Percentiles rank a stretch among this genome's conserved stretches.
Evolutionary conservation across 1,140 invertebrate species (phyloP).

Genomic region (Lethocerus indicus): DNA sequence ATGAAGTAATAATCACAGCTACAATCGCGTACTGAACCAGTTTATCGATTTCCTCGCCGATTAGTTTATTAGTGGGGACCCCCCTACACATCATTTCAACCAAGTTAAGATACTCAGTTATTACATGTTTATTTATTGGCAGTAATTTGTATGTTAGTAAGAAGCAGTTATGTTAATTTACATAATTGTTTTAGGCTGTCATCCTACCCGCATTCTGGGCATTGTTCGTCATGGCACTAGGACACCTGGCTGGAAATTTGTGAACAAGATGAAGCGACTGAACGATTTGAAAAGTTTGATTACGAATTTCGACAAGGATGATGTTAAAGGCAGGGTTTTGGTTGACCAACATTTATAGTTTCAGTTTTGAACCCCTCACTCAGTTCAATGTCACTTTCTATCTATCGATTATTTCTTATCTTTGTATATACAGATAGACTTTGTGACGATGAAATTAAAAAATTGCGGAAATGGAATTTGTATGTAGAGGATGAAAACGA

Average conservation of each 20-base stretch:
- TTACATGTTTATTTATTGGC: not conserved
- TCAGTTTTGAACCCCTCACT: slow-evolving; percentile 8
- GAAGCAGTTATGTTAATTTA: not conserved
- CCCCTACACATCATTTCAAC: not conserved
- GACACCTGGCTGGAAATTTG: slow-evolving; percentile 35
- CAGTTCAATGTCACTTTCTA: slow-evolving; percentile 10
- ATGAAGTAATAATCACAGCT: not conserved
- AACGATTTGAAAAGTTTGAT: slow-evolving; percentile 28
- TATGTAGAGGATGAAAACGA: slow-evolving; percentile 20
- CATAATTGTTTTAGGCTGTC: slow-evolving; percentile 31
- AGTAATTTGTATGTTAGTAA: not conserved
- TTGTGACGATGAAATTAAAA: slow-evolving; percentile 21
- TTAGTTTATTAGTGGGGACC: not conserved
- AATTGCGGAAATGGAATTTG: slow-evolving; percentile 33
- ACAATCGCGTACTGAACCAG: not conserved
- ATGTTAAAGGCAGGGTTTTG: slow-evolving; percentile 20
- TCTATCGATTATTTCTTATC: slow-evolving; percentile 6
- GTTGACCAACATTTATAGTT: slow-evolving; percentile 14
- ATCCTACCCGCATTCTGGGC: slow-evolving; percentile 40
- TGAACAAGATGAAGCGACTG: slow-evolving; percentile 28
- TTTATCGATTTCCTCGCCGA: not conserved
- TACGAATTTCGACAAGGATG: slow-evolving; percentile 28
- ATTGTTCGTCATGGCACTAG: slow-evolving; percentile 48
- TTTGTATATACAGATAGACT: slow-evolving; percentile 10
- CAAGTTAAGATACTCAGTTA: not conserved